phyloP scores from a whole-genome alignment of 2,797 vertebrate genomes.

The Eulemur coronatus region DNA sequence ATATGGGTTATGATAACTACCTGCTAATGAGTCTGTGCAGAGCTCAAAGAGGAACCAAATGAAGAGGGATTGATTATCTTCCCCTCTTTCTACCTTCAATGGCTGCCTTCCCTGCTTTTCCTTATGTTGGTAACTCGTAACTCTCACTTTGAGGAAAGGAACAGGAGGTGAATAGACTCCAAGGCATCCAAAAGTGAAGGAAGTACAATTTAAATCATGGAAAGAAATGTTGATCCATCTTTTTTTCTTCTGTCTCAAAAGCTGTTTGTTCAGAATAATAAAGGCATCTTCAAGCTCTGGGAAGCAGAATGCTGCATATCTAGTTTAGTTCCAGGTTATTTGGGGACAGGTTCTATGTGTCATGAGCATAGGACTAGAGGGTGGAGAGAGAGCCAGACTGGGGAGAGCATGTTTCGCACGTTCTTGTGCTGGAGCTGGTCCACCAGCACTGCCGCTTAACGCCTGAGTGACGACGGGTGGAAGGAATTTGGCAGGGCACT shows the following conservation, averaged over 20 bases:
- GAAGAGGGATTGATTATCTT: neutral
- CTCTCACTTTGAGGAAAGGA: neutral
- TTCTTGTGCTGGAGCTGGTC: neutral
- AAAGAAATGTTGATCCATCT: neutral
- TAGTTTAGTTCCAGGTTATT: neutral
- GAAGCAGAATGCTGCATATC: neutral
- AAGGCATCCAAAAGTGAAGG: neutral
- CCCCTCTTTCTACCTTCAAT: neutral
- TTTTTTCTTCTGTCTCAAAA: slow-evolving; percentile 33
- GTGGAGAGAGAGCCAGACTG: neutral
- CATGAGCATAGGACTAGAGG: neutral
- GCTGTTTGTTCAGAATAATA: slow-evolving; percentile 8
- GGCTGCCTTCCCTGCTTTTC: neutral
- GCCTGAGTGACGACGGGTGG: too few species aligned
- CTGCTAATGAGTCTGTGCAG: neutral
- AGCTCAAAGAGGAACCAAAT: neutral
- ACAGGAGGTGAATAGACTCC: neutral
- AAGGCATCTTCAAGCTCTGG: neutral
- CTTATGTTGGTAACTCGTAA: neutral
- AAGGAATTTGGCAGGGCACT: neutral
- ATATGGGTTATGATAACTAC: neutral
- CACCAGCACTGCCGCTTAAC: neutral
- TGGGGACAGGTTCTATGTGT: neutral
- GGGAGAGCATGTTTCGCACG: neutral
- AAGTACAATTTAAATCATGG: neutral